Evolutionary conservation across 2,797 vertebrate genomes (phyloP).

Genomic region (Gila robusta): DNA sequence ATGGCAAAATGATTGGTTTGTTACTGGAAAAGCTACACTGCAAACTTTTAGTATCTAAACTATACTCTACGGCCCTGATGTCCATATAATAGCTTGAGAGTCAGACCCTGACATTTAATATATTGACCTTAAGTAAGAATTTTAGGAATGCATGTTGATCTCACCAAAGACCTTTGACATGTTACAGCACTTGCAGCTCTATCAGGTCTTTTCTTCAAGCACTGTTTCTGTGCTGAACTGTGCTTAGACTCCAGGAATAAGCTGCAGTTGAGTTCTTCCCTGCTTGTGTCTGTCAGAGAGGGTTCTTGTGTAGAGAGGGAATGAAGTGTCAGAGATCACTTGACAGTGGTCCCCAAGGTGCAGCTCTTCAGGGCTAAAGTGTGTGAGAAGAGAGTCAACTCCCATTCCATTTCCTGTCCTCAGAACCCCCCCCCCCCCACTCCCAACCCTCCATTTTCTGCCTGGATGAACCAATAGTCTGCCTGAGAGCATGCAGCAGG

Average conservation of each 20-base stretch:
- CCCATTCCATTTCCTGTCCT: constrained; percentile 54
- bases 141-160: not conserved
- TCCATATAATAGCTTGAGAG: not conserved
- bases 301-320: constrained; percentile 61
- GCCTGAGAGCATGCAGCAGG: constrained; percentile 56
- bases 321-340: constrained; percentile 65
- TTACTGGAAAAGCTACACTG: not conserved
- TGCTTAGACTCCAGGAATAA: constrained; percentile 33
- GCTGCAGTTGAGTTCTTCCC: constrained; percentile 47
- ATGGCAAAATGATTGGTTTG: not conserved
- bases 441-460: constrained; percentile 61
- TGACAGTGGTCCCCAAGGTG: constrained; percentile 60
- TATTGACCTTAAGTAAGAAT: not conserved
- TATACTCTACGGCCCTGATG: not conserved
- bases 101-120: not conserved
- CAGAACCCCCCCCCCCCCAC: not conserved
- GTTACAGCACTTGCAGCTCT: not conserved
- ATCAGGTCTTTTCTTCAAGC: not conserved
- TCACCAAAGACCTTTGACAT: not conserved
- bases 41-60: not conserved
- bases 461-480: constrained; percentile 64
- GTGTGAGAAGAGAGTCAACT: constrained; percentile 54
- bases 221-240: not conserved
- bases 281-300: constrained; percentile 54
- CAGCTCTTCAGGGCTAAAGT: constrained; percentile 59